Evolutionary conservation across 2,113 vertebrate genomes (phyloP).

Genomic region (Microcebus jonahi): DNA sequence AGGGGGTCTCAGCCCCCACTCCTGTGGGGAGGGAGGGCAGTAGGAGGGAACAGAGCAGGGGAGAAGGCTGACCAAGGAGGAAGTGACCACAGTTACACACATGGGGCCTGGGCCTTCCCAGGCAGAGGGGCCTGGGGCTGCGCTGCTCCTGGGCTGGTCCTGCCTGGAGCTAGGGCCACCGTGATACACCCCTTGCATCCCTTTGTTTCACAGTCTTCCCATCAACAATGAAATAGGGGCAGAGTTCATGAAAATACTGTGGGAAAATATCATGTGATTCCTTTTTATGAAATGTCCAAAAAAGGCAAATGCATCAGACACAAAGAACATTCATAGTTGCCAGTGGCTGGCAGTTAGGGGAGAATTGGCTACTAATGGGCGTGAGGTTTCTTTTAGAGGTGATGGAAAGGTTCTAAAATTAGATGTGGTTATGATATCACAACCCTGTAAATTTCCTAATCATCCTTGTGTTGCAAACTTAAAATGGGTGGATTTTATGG

Average conservation of each 20-base stretch:
- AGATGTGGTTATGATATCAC: not conserved
- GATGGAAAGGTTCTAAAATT: not conserved
- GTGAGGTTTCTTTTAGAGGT: not conserved
- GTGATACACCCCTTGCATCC: no score
- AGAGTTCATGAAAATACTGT: not conserved
- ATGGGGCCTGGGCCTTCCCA: not conserved
- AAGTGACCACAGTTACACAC: rapidly evolving
- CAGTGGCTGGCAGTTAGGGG: not conserved
- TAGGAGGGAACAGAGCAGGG: rapidly evolving
- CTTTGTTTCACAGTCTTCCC: not conserved
- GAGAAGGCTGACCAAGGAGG: not conserved
- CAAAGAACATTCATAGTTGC: not conserved
- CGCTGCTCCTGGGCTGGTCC: rapidly evolving
- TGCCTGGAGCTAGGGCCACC: not conserved
- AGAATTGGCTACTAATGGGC: rapidly evolving
- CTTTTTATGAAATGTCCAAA: not conserved
- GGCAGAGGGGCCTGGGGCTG: not conserved
- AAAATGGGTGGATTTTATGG: not conserved
- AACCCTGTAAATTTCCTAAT: not conserved
- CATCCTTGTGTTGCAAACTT: not conserved
- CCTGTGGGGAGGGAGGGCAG: not conserved
- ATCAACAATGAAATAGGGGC: not conserved
- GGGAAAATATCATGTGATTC: not conserved
- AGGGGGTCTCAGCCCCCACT: not conserved
- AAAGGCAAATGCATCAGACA: not conserved